Evolutionary conservation across 2,888 invertebrate genomes (phyloP).

Genomic region (Drosophila tripunctata): DNA sequence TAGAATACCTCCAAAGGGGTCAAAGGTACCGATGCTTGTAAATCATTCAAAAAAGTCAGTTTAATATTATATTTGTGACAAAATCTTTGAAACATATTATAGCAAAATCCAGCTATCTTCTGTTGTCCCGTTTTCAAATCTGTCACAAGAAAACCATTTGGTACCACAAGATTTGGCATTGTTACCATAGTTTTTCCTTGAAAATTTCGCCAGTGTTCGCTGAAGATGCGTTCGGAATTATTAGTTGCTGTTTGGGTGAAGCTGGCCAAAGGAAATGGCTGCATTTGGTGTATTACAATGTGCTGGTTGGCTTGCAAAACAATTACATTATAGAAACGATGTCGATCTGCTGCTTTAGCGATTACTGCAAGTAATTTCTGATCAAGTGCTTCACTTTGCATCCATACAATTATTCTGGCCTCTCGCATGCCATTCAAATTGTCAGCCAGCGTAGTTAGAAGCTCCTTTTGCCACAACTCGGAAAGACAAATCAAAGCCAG

Average conservation of each 20-base stretch:
- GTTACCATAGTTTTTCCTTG: conserved; percentile 29
- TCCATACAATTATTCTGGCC: conserved; percentile 45
- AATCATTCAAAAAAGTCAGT: not conserved
- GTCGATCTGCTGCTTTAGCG: not conserved
- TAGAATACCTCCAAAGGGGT: not conserved
- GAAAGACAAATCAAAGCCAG: conserved; percentile 44
- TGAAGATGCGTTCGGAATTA: conserved; percentile 10
- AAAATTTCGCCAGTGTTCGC: conserved; percentile 33
- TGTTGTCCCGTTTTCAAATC: conserved; percentile 28
- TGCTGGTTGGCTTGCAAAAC: conserved; percentile 3
- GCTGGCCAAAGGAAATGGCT: conserved; percentile 48
- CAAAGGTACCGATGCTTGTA: fast-evolving
- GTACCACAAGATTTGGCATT: conserved; percentile 7
- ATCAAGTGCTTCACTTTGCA: not conserved
- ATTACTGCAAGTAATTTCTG: not conserved
- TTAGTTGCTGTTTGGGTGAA: not conserved
- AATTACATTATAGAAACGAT: conserved; percentile 34
- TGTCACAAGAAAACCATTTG: conserved; percentile 8
- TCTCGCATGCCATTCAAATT: conserved; percentile 39
- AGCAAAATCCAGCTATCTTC: conserved; percentile 1
- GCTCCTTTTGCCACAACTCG: conserved; percentile 3
- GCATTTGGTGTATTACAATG: conserved; percentile 6
- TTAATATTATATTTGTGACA: conserved; percentile 38
- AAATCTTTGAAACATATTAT: conserved; percentile 14
- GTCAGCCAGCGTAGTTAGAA: conserved; percentile 39